Percentiles rank a stretch among this genome's conserved stretches.
phyloP scores from a whole-genome alignment of 2,113 vertebrate species.

The Vimba vimba region DNA sequence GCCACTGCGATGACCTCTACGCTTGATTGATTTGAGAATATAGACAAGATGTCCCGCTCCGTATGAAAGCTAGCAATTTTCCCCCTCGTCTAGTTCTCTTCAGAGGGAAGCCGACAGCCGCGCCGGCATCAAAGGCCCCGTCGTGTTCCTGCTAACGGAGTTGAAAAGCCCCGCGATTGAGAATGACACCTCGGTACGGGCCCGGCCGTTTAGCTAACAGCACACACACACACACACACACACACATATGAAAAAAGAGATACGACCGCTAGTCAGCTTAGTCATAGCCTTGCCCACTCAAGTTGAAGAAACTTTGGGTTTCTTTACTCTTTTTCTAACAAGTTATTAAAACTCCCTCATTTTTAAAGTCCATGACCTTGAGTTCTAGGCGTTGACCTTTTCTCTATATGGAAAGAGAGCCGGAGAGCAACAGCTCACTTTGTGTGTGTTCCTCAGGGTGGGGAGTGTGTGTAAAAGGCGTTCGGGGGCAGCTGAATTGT shows the following conservation, averaged over 20 bases:
- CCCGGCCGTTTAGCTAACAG: constrained; percentile 45
- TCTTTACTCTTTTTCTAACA: constrained; percentile 10
- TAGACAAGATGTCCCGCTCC: constrained; percentile 73
- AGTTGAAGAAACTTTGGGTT: constrained; percentile 9
- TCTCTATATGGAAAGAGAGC: background rate
- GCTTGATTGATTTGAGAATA: constrained; percentile 79
- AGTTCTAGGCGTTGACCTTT: background rate
- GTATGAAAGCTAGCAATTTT: constrained; percentile 79
- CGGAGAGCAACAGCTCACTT: background rate
- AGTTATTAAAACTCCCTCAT: background rate
- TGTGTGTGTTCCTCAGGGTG: constrained; percentile 28
- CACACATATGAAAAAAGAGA: background rate
- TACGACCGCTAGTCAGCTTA: background rate
- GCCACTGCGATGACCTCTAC: constrained; percentile 75
- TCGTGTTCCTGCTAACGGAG: constrained; percentile 62
- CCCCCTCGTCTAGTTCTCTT: constrained; percentile 74
- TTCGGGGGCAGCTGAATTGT: constrained; percentile 63
- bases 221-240: constrained; percentile 14
- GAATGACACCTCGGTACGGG: constrained; percentile 68
- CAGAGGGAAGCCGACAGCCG: constrained; percentile 57
- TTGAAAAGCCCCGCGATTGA: constrained; percentile 61
- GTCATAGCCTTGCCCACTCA: background rate
- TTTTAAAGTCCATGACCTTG: constrained; percentile 19
- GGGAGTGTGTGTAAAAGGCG: constrained; percentile 56
- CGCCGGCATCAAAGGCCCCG: constrained; percentile 67